These are phyloP conservation scores for Danionella dracula DNA, from an alignment of 2,797 vertebrate species.

Conservation along the genomic window DNA sequence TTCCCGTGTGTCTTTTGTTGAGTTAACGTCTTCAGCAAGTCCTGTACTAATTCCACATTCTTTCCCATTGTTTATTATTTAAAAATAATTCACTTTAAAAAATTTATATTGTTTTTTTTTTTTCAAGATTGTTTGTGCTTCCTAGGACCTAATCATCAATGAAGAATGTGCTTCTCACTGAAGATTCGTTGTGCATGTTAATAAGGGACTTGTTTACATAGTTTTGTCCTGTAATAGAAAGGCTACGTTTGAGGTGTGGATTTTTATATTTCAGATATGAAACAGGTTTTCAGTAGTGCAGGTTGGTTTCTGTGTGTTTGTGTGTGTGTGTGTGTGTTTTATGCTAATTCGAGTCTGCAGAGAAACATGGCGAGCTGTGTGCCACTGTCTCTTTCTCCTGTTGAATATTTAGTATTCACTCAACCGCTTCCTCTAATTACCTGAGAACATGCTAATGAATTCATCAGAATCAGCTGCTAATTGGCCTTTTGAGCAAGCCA, in stretches of 20 bases:
- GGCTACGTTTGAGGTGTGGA: slow-evolving; percentile 12
- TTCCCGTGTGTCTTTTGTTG: too few species aligned
- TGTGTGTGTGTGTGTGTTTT: slow-evolving; percentile 25
- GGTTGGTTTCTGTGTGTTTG: slow-evolving; percentile 27
- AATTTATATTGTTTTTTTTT: too few species aligned
- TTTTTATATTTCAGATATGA: slow-evolving; percentile 26
- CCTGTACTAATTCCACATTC: too few species aligned
- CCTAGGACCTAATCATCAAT: neutral
- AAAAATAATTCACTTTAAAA: too few species aligned
- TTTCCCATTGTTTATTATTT: too few species aligned
- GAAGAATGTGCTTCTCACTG: neutral
- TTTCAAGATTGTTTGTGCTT: too few species aligned
- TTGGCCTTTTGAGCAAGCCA: slow-evolving; percentile 56
- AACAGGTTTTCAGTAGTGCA: slow-evolving; percentile 29
- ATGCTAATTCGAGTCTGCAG: slow-evolving; percentile 40
- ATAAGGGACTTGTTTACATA: slow-evolving; percentile 5
- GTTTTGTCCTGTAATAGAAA: neutral
- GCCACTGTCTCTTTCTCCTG: slow-evolving; percentile 39
- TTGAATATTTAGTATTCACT: slow-evolving; percentile 63
- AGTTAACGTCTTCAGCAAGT: too few species aligned
- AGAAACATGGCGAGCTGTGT: slow-evolving; percentile 38
- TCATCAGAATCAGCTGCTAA: slow-evolving; percentile 57
- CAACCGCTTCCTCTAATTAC: slow-evolving; percentile 62
- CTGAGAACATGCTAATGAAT: slow-evolving; percentile 60
- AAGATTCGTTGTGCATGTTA: slow-evolving; percentile 2